These are phyloP conservation scores for Drosophila melanocephala DNA, from an alignment of 2,888 invertebrate species.

Conservation along the genomic window DNA sequence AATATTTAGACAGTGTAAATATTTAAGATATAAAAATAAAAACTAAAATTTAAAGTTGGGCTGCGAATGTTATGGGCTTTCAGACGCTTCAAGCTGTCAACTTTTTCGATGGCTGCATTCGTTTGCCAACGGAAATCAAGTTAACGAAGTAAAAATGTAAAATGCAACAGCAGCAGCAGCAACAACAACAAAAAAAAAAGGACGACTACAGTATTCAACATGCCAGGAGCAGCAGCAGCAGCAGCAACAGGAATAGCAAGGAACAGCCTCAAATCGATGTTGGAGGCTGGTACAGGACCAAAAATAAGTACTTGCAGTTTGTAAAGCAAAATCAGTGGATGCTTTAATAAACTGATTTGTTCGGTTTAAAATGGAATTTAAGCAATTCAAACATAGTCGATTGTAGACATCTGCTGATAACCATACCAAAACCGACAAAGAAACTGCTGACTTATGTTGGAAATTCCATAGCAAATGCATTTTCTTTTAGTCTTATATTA, in stretches of 20 bases:
- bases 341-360: conserved; percentile 48
- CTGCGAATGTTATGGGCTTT: conserved; percentile 35
- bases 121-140: conserved; percentile 73
- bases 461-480: background rate
- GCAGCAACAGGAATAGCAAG: conserved; percentile 21
- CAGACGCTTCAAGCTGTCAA: conserved; percentile 63
- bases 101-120: conserved; percentile 65
- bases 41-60: conserved; percentile 52
- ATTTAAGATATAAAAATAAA: conserved; percentile 22
- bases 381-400: background rate
- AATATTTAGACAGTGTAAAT: conserved; percentile 65
- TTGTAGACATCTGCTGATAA: background rate
- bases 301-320: conserved; percentile 21
- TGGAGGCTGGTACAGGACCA: conserved; percentile 25
- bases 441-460: background rate
- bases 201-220: conserved; percentile 25
- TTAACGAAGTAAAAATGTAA: conserved; percentile 77
- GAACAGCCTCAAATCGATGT: conserved; percentile 64
- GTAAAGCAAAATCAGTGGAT: conserved; percentile 39
- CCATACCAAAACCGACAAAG: background rate
- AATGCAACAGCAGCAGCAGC: conserved; percentile 59
- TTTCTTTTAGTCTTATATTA: too few relatives aligned
- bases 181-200: conserved; percentile 40
- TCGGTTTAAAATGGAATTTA: background rate
- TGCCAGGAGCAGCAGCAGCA: conserved; percentile 32